Evolutionary conservation across 1,140 invertebrate genomes (phyloP), one percentile per base, ranked within the genome.

Genomic region (Heliothis virescens): DNA sequence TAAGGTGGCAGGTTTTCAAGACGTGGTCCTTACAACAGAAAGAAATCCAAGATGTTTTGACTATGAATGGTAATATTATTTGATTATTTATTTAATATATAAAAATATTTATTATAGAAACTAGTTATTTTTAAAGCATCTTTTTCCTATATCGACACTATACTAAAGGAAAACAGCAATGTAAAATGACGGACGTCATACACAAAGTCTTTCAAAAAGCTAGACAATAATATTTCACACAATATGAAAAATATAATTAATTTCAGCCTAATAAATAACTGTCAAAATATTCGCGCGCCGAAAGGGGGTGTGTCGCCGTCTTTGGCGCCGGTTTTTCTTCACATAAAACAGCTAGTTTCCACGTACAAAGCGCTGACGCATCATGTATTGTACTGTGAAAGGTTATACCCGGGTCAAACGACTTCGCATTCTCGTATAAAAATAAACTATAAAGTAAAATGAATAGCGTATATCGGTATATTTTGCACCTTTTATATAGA

Each of bases 371-470:
- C 41, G 74, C 74, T 76, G 74, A 63, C 74, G 29, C 74, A 34
- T 34, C 74, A 53, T 65, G 18, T 53, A 76, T 76, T 76, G 59
- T 76, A 63, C 48, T 52, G 59, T 18, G 3, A 62, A 75, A 75
- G 71, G 71, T 59, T 73, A 5, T 10, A 41, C 29, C 29, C n/a
- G 16, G 60, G 74, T 65, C 74, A 76, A 50, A n/a, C n/a, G 41
- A 34, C 57, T 72, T 75, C 41, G 11, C 12, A 75, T 48, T 50
- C 63, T 41, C 63, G 3, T 12, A 50, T 41, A 62, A 75, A 75
- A 75, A 62, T 21, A 75, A 75, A 62, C 57, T 50, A 12, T 9
- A 41, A 62, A 50, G 21, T 26, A n/a, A 26, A 21, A 9, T 9
- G 34, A 50, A 50, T 50, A 50, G 13, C 34, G 21, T 26, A 26